Base-by-base conservation (phyloP, 2,113 vertebrate species). In the Phylloscopus trochiloides region DNA sequence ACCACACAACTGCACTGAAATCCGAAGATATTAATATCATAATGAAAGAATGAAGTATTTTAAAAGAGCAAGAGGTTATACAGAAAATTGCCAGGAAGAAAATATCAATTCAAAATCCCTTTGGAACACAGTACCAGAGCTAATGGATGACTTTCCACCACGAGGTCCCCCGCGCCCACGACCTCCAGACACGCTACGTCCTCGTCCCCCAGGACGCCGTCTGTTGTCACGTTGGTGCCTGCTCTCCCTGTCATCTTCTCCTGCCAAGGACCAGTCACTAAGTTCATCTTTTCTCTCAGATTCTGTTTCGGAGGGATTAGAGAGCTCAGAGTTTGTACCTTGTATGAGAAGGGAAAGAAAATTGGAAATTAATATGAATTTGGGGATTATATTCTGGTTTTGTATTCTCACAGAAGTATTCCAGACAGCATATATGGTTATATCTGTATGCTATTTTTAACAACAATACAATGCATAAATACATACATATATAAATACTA, bases 271-370 rank as follows among this genome's bases (percentile, higher is more conserved):
- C 99, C 99, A 99, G 97, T 99, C 99, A 81, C 99, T 99, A 96
- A 99, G 98, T 97, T 99, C 99, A 38, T 99, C 99, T 97, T 98
- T 99, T 55, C 99, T 98, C 96, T 99, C 99, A 21, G 99, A 99
- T 86, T 99, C 99, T 4, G 99, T 99, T 98, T 99, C 99, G 24
- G 99, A 99, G 58, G 98, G 98, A 52, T 99, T 99, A 76, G 99
- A 99, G 93, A 99, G 98, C 98, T 99, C 99, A 10, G 99, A 99
- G 97, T 99, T 99, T 94, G 99, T 99, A 98, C 99, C 99, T 99
- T 92, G 65, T n/a, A 54, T 15, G 77, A 75, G 36, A 96, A 51
- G n/a, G 26, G 80, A 76, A 91, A 96, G 92, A 72, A 92, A 94
- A 81, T 19, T 12, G 77, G 55, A 86, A 83, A 71, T 74, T 2